These are phyloP conservation scores for Drosophila pallidifrons DNA, from an alignment of 1,140 invertebrate species.

Conservation along the genomic window DNA sequence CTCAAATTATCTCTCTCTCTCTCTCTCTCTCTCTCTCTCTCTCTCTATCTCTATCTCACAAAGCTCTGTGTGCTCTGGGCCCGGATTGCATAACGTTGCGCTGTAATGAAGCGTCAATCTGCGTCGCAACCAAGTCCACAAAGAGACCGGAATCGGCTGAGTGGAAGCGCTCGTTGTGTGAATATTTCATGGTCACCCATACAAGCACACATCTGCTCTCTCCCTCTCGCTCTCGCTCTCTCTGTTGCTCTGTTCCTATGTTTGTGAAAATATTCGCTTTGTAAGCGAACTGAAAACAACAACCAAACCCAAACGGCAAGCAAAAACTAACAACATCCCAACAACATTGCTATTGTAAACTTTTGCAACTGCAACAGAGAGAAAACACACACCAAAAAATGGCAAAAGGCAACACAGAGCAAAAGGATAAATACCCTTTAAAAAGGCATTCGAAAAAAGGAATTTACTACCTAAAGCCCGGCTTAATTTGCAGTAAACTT, in stretches of 20 bases:
- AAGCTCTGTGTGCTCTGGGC: constrained; percentile 32
- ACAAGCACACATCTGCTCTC: constrained; percentile 27
- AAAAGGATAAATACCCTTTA: constrained; percentile 13
- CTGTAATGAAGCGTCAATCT: constrained; percentile 81
- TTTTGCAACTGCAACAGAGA: constrained; percentile 16
- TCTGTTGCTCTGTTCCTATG: constrained; percentile 8
- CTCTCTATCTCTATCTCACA: neutral
- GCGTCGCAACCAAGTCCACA: constrained; percentile 68
- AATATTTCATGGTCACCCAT: constrained; percentile 80
- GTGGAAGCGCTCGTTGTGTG: constrained; percentile 62
- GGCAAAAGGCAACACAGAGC: constrained; percentile 5
- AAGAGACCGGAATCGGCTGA: constrained; percentile 57
- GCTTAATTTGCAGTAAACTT: neutral
- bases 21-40: constrained; percentile 10
- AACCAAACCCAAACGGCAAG: constrained; percentile 33
- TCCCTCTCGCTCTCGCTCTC: neutral
- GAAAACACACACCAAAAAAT: neutral
- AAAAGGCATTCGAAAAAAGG: neutral
- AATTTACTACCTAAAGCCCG: too few relatives aligned
- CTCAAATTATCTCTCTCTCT: constrained; percentile 52
- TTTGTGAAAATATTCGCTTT: constrained; percentile 65
- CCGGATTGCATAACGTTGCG: constrained; percentile 46
- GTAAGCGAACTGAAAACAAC: constrained; percentile 57
- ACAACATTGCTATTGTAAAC: constrained; percentile 19
- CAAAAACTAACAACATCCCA: constrained; percentile 44